Conservation (phyloP, 2,888 invertebrate genomes). For the Branchinecta sandiegonensis region DNA sequence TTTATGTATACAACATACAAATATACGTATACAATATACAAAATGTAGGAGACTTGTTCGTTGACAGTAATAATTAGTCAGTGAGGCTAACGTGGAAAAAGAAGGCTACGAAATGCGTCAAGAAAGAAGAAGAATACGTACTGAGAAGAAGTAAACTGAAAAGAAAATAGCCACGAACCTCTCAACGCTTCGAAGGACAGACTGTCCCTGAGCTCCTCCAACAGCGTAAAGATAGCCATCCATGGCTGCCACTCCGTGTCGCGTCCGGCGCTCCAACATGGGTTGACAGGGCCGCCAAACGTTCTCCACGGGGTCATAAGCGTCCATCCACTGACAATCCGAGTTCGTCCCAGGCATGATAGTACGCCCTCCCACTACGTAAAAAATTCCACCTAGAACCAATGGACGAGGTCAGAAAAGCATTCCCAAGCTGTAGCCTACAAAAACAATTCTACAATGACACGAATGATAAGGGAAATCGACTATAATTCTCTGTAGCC, state of each 20-base stretch:
- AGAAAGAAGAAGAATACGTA: background rate
- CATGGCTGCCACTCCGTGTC: constrained; percentile 87
- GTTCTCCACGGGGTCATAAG: constrained; percentile 69
- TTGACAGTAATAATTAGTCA: too few species aligned
- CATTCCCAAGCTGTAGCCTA: too few species aligned
- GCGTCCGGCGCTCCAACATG: constrained; percentile 69
- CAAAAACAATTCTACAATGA: too few species aligned
- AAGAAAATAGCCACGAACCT: constrained; percentile 43
- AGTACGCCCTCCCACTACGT: constrained; percentile 82
- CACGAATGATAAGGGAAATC: too few species aligned
- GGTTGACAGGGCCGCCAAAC: constrained; percentile 65
- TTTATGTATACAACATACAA: too few species aligned
- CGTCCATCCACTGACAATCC: constrained; percentile 47
- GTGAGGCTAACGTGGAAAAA: too few species aligned
- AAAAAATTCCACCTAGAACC: constrained; percentile 49
- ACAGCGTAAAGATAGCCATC: constrained; percentile 80
- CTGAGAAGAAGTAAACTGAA: background rate
- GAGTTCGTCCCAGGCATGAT: constrained; percentile 66
- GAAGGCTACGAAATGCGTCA: background rate
- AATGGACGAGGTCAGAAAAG: too few species aligned
- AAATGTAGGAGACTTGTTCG: too few species aligned
- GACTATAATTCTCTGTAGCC: too few species aligned
- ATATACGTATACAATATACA: too few species aligned
- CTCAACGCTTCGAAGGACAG: constrained; percentile 76
- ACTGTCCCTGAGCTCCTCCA: constrained; percentile 71